A percentile compares a stretch with the other conserved stretches of the same genome.
Evolutionary conservation across 2,888 invertebrate genomes (phyloP).

Genomic region (Stenotaenia linearis): DNA sequence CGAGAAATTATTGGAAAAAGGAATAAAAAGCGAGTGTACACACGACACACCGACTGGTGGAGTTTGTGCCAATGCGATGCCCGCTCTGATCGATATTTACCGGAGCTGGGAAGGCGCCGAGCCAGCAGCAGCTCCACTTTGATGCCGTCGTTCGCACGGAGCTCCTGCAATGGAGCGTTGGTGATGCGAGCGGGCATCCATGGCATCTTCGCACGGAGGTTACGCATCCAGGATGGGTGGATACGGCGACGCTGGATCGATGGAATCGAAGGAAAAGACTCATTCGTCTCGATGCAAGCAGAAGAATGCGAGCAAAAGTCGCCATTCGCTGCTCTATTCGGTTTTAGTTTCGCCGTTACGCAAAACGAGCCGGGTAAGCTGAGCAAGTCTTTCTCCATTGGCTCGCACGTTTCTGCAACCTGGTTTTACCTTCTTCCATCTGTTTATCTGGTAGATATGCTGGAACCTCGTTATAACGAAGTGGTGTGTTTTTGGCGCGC

Average conservation of each 20-base stretch:
- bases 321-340: slow-evolving; percentile 36
- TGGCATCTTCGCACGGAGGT: neutral
- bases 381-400: neutral
- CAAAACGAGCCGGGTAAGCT: slow-evolving; percentile 35
- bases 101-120: neutral
- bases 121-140: neutral
- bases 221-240: neutral
- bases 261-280: neutral
- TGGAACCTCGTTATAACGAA: too few relatives aligned
- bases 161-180: too few relatives aligned
- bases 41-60: neutral
- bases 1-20: too few relatives aligned
- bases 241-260: neutral
- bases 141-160: neutral
- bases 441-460: too few relatives aligned
- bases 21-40: neutral
- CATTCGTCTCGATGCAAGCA: neutral
- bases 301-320: neutral
- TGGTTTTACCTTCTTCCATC: too few relatives aligned
- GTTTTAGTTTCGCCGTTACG: slow-evolving; percentile 36
- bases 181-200: neutral
- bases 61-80: neutral
- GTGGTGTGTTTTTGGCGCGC: too few relatives aligned
- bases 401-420: too few relatives aligned
- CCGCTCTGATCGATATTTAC: neutral